phyloP scores from a whole-genome alignment of 2,888 invertebrate species.

The Acanthosoma haemorrhoidale region DNA sequence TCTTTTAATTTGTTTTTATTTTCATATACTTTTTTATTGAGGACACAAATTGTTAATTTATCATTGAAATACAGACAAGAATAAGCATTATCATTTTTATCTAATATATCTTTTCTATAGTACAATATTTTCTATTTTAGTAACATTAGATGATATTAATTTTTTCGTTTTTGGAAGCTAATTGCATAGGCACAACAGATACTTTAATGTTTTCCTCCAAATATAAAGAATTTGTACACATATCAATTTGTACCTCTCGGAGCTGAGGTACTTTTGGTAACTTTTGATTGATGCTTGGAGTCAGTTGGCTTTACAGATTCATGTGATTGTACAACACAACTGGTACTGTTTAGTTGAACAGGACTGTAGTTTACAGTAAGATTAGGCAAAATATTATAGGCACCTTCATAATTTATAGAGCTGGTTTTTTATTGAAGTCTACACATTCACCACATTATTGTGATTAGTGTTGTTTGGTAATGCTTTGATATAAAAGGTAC shows the following conservation, averaged over 20 bases:
- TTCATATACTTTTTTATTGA: background rate
- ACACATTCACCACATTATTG: background rate
- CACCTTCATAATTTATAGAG: conserved; percentile 16
- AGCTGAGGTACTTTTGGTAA: background rate
- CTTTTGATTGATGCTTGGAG: background rate
- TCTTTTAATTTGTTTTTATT: background rate
- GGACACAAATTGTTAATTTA: background rate
- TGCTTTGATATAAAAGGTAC: too few species aligned
- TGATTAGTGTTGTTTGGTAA: background rate
- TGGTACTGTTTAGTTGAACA: background rate
- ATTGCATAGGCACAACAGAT: background rate
- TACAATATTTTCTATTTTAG: background rate
- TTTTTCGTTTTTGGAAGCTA: conserved; percentile 7
- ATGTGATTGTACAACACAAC: background rate
- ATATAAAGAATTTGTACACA: conserved; percentile 24
- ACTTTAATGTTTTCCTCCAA: conserved; percentile 19
- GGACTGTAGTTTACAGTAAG: background rate
- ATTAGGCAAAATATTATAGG: conserved; percentile 20
- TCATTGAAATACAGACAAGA: background rate
- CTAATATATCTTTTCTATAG: background rate
- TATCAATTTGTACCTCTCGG: conserved; percentile 24
- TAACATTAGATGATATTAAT: background rate
- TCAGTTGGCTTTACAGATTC: background rate
- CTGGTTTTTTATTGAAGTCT: background rate
- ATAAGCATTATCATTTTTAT: background rate